Percentiles rank a stretch among this genome's conserved stretches.
phyloP scores from a whole-genome alignment of 1,140 invertebrate species.

The Colletes latitarsis region DNA sequence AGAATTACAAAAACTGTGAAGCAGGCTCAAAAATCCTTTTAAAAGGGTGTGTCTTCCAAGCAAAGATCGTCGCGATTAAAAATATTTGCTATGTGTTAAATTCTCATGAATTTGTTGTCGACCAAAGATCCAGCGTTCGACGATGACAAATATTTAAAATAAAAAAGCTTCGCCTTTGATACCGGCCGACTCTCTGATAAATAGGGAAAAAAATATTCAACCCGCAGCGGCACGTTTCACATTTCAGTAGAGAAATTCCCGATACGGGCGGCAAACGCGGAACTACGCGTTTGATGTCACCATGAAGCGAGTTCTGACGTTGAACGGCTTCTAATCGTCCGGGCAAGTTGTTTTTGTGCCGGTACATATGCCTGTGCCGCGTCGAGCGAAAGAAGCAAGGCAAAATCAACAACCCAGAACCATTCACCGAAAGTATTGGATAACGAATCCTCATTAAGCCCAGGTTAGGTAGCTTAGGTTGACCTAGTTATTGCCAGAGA shows the following conservation, averaged over 20 bases:
- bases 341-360: not conserved
- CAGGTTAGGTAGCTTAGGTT: too few species aligned
- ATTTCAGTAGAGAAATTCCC: conserved; percentile 12
- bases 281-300: not conserved
- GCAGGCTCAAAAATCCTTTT: too few species aligned
- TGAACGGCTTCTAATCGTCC: conserved; percentile 25
- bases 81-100: too few species aligned
- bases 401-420: not conserved
- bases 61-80: too few species aligned
- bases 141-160: not conserved
- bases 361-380: not conserved
- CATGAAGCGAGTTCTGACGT: conserved; percentile 6
- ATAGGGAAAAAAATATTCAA: not conserved
- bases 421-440: not conserved
- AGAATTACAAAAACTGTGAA: too few species aligned
- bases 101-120: not conserved
- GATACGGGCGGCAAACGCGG: not conserved
- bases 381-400: not conserved
- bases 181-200: not conserved
- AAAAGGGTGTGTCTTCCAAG: too few species aligned
- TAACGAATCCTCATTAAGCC: not conserved
- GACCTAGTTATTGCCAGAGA: not conserved
- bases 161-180: conserved; percentile 1
- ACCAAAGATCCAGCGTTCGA: not conserved
- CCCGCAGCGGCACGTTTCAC: not conserved